Conservation (phyloP, 2,797 vertebrate species). For the Cyprinella venusta region DNA sequence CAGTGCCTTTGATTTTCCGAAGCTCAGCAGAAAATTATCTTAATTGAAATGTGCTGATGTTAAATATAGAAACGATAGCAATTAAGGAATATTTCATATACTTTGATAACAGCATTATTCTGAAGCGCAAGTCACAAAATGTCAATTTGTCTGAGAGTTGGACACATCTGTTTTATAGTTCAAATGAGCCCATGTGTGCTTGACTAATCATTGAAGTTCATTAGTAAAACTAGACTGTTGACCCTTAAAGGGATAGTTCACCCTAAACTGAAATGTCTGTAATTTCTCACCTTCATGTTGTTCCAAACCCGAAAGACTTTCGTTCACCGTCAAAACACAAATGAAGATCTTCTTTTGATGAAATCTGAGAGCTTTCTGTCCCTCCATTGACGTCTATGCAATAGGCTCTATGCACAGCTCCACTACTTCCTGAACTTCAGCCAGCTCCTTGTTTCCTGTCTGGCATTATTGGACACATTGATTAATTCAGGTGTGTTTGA, state of each 20-base stretch:
- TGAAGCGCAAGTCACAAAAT: neutral
- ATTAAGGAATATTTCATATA: neutral
- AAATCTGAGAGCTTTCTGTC: too few species aligned
- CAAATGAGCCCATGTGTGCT: neutral
- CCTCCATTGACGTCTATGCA: too few species aligned
- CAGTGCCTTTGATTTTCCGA: neutral
- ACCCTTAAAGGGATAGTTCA: neutral
- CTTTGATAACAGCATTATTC: constrained; percentile 23
- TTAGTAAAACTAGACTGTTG: neutral
- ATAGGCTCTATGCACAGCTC: too few species aligned
- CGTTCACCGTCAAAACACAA: too few species aligned
- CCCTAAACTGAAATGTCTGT: too few species aligned
- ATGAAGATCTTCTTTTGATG: too few species aligned
- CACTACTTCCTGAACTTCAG: too few species aligned
- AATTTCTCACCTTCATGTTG: too few species aligned
- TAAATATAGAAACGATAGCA: constrained; percentile 6
- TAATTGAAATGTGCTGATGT: constrained; percentile 31
- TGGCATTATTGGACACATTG: too few species aligned
- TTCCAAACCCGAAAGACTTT: too few species aligned
- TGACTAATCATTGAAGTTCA: neutral
- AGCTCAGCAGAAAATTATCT: constrained; percentile 6
- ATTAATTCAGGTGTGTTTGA: too few species aligned
- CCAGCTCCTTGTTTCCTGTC: too few species aligned
- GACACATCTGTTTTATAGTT: neutral
- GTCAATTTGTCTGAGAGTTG: neutral